Conservation (phyloP, 2,797 vertebrate genomes). For the Prunella strophiata region DNA sequence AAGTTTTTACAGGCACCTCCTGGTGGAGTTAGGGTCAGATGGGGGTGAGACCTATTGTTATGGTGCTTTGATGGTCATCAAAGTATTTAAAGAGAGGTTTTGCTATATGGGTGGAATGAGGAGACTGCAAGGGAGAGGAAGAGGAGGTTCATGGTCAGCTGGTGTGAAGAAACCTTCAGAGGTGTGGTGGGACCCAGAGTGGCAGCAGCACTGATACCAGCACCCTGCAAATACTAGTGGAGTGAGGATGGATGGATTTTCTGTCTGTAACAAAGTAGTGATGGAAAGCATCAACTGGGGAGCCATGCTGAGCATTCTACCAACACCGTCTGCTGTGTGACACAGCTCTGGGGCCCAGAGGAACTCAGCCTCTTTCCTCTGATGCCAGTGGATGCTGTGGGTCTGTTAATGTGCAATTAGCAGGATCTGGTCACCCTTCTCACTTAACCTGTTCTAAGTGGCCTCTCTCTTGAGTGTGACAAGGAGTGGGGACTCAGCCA, state of each 20-base stretch:
- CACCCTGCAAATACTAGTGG: fast-evolving
- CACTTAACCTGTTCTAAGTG: neutral
- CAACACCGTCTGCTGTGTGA: neutral
- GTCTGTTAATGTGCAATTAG: neutral
- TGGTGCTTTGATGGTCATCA: neutral
- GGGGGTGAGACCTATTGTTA: neutral
- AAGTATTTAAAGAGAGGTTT: neutral
- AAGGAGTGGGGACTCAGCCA: neutral
- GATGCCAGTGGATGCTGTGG: neutral
- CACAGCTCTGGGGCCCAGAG: neutral
- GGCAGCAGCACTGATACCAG: neutral
- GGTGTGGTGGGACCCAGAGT: neutral
- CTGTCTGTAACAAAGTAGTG: neutral
- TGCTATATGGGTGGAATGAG: neutral
- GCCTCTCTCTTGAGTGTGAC: neutral
- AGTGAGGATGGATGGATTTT: neutral
- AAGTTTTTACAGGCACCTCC: neutral
- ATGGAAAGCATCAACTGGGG: neutral
- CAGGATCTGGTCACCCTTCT: neutral
- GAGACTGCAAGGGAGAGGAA: neutral
- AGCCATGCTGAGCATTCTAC: neutral
- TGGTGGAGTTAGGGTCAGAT: neutral
- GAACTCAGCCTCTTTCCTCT: neutral
- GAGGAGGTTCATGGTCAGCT: neutral
- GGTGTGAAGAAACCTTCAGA: neutral